phyloP scores from a whole-genome alignment of 2,113 vertebrate species.

The Channa maculata region DNA sequence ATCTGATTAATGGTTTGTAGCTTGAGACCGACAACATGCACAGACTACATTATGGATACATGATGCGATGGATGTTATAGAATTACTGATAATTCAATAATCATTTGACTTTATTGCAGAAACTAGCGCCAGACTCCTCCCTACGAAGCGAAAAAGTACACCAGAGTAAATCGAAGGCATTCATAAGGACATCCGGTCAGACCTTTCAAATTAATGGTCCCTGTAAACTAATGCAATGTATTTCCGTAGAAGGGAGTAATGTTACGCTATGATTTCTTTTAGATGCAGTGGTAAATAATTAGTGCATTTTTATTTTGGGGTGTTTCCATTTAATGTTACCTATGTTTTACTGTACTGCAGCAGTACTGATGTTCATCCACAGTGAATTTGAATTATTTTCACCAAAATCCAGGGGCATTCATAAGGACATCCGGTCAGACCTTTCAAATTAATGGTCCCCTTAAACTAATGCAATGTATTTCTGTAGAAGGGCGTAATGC shows the following conservation, averaged over 20 bases:
- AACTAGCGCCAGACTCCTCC: conserved; percentile 79
- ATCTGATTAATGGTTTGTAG: conserved; percentile 15
- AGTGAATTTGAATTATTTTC: too few relatives aligned
- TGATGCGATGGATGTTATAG: conserved; percentile 13
- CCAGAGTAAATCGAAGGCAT: neutral
- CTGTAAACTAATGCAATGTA: too few relatives aligned
- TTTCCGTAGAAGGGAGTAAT: too few relatives aligned
- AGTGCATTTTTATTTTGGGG: too few relatives aligned
- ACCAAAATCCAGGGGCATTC: too few relatives aligned
- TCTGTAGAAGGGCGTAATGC: too few relatives aligned
- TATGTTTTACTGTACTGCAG: too few relatives aligned
- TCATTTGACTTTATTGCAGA: conserved; percentile 70
- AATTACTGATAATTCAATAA: conserved; percentile 41
- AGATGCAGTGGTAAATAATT: too few relatives aligned
- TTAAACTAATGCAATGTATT: too few relatives aligned
- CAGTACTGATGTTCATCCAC: too few relatives aligned
- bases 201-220: conserved; percentile 57
- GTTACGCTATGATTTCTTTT: too few relatives aligned
- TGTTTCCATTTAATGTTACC: too few relatives aligned
- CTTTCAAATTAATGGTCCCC: conserved; percentile 56
- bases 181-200: neutral
- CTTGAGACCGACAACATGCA: conserved; percentile 8
- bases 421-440: neutral
- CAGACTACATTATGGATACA: conserved; percentile 62
- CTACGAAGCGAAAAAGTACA: conserved; percentile 65